phyloP scores from a whole-genome alignment of 2,797 vertebrate species.

The Crocidura indochinensis region DNA sequence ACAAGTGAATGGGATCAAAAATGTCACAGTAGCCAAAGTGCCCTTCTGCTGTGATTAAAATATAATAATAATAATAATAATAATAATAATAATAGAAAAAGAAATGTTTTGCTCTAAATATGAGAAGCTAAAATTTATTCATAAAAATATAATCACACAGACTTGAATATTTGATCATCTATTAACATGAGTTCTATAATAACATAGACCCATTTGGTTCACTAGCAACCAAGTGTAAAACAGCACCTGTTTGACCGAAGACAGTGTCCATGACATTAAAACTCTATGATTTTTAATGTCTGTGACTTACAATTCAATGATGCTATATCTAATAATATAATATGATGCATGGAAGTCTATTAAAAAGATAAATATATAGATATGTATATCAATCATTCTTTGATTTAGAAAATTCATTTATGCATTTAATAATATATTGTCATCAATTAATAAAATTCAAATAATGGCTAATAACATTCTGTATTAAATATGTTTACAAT shows the following conservation, averaged over 20 bases:
- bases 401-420: background rate
- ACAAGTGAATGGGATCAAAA: no score
- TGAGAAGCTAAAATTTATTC: no score
- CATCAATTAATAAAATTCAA: background rate
- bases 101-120: no score
- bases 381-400: background rate
- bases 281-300: background rate
- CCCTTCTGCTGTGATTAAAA: no score
- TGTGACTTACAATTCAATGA: background rate
- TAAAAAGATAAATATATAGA: background rate
- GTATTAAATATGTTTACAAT: background rate
- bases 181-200: no score
- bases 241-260: background rate
- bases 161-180: no score
- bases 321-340: background rate
- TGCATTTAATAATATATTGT: no score
- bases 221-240: background rate
- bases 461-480: background rate
- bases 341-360: background rate
- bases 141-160: no score
- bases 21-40: no score
- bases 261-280: background rate
- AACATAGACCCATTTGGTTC: background rate
- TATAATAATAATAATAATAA: no score
- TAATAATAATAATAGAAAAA: no score